phyloP scores from a whole-genome alignment of 2,888 invertebrate genomes.

The Lasioglossum figueresi region DNA sequence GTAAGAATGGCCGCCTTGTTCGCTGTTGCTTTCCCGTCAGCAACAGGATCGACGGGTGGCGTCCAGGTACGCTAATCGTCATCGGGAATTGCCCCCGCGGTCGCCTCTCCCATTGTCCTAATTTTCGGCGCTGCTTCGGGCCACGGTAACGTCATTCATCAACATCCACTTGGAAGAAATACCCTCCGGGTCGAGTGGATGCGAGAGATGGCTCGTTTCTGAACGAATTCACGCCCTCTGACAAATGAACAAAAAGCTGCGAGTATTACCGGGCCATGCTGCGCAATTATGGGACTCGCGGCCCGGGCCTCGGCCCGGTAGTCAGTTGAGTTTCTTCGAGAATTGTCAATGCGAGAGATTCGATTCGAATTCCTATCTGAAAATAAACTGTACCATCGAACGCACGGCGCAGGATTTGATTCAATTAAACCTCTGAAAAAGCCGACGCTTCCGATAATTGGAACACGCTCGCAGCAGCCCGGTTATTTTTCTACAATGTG shows the following conservation, averaged over 20 bases:
- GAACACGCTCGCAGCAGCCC: not conserved
- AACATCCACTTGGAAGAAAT: constrained; percentile 67
- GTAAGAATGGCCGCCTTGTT: constrained; percentile 70
- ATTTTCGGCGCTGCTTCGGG: constrained; percentile 55
- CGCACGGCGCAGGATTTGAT: not conserved
- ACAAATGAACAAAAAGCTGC: constrained; percentile 14
- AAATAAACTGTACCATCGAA: not conserved
- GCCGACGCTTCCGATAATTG: not conserved
- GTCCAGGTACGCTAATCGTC: constrained; percentile 63
- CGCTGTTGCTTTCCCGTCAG: constrained; percentile 38
- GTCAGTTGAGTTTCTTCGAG: not conserved
- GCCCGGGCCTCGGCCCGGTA: not conserved
- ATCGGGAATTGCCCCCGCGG: constrained; percentile 52
- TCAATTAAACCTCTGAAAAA: not conserved
- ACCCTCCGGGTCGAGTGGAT: constrained; percentile 56
- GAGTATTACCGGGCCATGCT: not conserved
- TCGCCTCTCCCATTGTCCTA: constrained; percentile 61
- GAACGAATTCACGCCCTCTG: constrained; percentile 40
- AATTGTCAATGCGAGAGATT: not conserved
- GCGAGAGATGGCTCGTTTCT: constrained; percentile 52
- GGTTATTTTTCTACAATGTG: not conserved
- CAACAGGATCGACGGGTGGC: constrained; percentile 40
- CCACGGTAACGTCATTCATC: constrained; percentile 58
- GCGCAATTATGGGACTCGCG: not conserved
- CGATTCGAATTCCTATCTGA: not conserved